Evolutionary conservation across 2,113 vertebrate species (phyloP).

Genomic region (Trachemys scripta): DNA sequence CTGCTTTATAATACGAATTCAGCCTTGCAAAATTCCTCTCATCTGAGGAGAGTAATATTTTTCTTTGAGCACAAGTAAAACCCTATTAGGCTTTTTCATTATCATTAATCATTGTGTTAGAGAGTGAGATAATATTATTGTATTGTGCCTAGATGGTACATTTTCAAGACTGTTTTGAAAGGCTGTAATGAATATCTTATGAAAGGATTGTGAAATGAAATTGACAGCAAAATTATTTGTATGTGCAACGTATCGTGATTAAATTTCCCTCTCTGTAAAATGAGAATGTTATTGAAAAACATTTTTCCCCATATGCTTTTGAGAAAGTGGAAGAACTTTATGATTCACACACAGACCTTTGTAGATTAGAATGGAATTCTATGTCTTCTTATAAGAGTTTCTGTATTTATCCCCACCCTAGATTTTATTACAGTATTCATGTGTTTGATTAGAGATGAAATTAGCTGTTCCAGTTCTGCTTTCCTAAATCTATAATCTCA

Average conservation of each 20-base stretch:
- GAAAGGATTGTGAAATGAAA: conserved; percentile 65
- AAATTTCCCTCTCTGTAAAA: conserved; percentile 30
- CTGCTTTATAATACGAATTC: conserved; percentile 60
- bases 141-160: conserved; percentile 48
- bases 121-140: conserved; percentile 55
- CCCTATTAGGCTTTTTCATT: conserved; percentile 60
- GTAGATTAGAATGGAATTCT: neutral
- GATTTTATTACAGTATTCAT: neutral
- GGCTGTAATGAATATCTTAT: conserved; percentile 60
- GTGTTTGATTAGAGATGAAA: neutral
- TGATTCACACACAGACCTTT: neutral
- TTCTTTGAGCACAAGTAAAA: conserved; percentile 59
- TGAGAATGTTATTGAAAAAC: conserved; percentile 12
- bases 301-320: neutral
- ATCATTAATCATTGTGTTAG: conserved; percentile 62
- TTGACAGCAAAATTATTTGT: conserved; percentile 57
- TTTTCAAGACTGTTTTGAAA: conserved; percentile 44
- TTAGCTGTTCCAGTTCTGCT: neutral
- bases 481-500: neutral
- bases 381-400: neutral
- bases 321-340: neutral
- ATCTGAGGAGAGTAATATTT: conserved; percentile 45
- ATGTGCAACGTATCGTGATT: conserved; percentile 27
- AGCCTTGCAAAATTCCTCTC: conserved; percentile 42
- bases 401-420: neutral